Conservation (phyloP, 2,797 vertebrate species). For the Gymnoscopelus microlampas region DNA sequence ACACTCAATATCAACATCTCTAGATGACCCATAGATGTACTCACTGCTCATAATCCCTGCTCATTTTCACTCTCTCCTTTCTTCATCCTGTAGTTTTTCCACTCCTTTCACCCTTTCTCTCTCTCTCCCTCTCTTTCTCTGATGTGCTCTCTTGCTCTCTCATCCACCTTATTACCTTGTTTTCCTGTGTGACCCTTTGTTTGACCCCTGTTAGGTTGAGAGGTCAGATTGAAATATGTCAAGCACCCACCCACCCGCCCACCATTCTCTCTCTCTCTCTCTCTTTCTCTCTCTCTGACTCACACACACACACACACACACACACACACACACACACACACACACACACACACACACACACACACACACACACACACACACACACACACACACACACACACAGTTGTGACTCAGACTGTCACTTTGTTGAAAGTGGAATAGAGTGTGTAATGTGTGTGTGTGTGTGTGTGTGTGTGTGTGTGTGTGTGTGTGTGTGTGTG, state of each 20-base stretch:
- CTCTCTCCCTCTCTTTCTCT: neutral
- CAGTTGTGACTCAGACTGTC: slow-evolving; percentile 9
- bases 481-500: slow-evolving; percentile 9
- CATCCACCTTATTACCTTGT: slow-evolving; percentile 26
- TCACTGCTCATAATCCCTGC: slow-evolving; percentile 12
- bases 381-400: slow-evolving; percentile 10
- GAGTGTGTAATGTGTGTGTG: slow-evolving; percentile 3
- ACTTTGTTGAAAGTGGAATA: slow-evolving; percentile 47
- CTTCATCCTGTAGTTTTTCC: slow-evolving; percentile 4
- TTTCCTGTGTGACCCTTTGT: slow-evolving; percentile 50
- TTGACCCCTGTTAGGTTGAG: slow-evolving; percentile 53
- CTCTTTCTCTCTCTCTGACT: no score
- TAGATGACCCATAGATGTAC: slow-evolving; percentile 43
- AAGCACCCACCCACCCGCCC: no score
- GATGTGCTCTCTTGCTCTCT: neutral
- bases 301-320: no score
- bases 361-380: slow-evolving; percentile 3
- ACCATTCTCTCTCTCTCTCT: no score
- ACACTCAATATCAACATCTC: slow-evolving; percentile 19
- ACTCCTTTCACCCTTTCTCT: neutral
- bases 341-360: neutral
- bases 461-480: slow-evolving; percentile 1
- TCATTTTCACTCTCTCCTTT: slow-evolving; percentile 29
- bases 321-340: no score
- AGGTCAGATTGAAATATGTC: slow-evolving; percentile 15